Evolutionary conservation across 2,888 invertebrate species (phyloP).

Genomic region (Horisme vitalbata): DNA sequence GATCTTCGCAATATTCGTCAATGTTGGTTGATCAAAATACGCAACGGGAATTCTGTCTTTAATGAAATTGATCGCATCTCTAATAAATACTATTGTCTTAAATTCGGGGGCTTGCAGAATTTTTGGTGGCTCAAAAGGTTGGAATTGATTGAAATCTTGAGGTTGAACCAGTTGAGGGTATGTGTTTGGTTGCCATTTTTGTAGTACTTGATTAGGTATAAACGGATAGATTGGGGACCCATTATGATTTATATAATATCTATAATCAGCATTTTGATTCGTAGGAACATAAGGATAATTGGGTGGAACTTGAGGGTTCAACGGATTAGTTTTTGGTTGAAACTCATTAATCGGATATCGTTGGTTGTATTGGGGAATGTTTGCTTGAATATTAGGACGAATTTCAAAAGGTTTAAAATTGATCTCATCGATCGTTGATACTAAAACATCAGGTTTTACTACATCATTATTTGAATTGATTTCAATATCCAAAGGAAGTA

Average conservation of each 20-base stretch:
- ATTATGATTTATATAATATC: background rate
- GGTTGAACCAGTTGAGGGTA: background rate
- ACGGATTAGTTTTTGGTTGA: background rate
- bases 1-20: conserved; percentile 3
- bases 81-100: conserved; percentile 9
- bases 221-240: background rate
- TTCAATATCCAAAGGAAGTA: background rate
- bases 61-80: conserved; percentile 7
- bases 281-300: background rate
- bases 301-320: background rate
- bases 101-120: background rate
- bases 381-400: background rate
- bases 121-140: background rate
- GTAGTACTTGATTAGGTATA: background rate
- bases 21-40: conserved; percentile 13
- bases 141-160: background rate
- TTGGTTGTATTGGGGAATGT: background rate
- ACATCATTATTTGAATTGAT: background rate
- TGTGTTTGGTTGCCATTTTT: background rate
- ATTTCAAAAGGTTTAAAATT: background rate
- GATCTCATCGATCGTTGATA: background rate
- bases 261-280: background rate
- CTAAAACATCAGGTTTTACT: background rate
- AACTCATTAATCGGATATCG: background rate
- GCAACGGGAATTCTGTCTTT: conserved; percentile 7